Percentiles rank a stretch among this genome's conserved stretches.
Evolutionary conservation across 2,113 vertebrate species (phyloP).

Genomic region (Hemibates koningsi): DNA sequence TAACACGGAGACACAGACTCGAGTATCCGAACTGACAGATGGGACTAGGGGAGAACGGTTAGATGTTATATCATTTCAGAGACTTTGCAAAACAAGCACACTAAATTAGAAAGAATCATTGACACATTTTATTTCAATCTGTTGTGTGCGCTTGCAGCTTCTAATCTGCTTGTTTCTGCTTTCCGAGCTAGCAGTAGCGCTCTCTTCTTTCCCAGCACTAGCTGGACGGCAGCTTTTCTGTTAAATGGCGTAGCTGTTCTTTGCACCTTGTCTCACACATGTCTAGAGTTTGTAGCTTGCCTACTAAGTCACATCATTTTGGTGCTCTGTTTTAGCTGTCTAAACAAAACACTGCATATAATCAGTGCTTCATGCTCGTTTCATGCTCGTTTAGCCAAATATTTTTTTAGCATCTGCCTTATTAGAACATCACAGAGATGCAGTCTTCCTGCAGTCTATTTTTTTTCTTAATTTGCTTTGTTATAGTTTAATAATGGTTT

Average conservation of each 20-base stretch:
- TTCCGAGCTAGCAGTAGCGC: neutral
- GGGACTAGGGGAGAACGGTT: neutral
- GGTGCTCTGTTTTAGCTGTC: neutral
- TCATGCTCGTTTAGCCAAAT: neutral
- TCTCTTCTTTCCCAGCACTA: neutral
- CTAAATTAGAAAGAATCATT: neutral
- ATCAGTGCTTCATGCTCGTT: neutral
- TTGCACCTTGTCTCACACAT: neutral
- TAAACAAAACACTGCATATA: neutral
- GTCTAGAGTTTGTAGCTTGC: neutral
- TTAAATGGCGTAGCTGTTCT: neutral
- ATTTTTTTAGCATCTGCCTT: neutral
- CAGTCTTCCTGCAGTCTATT: neutral
- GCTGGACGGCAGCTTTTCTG: neutral
- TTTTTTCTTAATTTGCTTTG: neutral
- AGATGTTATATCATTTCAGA: neutral
- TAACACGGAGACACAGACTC: neutral
- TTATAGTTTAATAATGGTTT: neutral
- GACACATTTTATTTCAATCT: neutral
- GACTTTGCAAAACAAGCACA: neutral
- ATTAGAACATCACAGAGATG: neutral
- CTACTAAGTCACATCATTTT: neutral
- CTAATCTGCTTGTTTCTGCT: neutral
- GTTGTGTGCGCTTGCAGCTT: neutral
- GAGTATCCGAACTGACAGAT: neutral